Evolutionary conservation across 1,140 invertebrate species (phyloP), one percentile per base, ranked within the genome.

Genomic region (Plectus sambesii): DNA sequence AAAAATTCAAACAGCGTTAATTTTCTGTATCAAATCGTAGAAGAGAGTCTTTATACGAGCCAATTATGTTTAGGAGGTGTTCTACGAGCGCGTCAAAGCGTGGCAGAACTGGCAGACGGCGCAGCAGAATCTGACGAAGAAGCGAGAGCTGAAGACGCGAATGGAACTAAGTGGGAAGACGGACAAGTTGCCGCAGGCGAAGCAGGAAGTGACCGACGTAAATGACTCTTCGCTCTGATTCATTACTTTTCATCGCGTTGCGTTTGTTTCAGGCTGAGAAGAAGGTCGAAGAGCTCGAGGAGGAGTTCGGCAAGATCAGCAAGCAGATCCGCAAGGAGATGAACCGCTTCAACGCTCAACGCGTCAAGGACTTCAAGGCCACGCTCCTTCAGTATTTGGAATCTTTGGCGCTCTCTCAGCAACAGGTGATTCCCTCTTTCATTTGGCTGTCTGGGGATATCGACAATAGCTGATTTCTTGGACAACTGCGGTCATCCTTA

Each of bases 41-140:
- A n/a, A n/a, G n/a, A n/a, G n/a, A n/a, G n/a, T n/a, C n/a, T n/a
- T n/a, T n/a, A n/a, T n/a, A n/a, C n/a, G n/a, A n/a, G n/a, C n/a
- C n/a, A n/a, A n/a, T n/a, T n/a, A n/a, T n/a, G n/a, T n/a, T n/a
- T n/a, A n/a, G 79, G 88, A 92, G 68, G 87, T 90, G n/a, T 93
- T 98, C 63, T 87, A 93, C 68, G 90, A 97, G 71, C 77, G 93
- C 60, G 88, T 96, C 0, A 97, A 98, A 75, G 81, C 85, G 0
- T 98, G 92, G 72, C 90, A 97, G 74, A 85, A 84, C 60, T 97
- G 92, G 87, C 89, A 97, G 70, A 87, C 90, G 67, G 85, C 89
- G 36, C 87, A 94, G 73, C 81, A 86, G 72, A 88, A 84, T 71
- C 70, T 99, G 23, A 87, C 82, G 12, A 92, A 92, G 68, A 89